Conservation (phyloP, 1,140 invertebrate genomes). For the Drosophila lini region DNA sequence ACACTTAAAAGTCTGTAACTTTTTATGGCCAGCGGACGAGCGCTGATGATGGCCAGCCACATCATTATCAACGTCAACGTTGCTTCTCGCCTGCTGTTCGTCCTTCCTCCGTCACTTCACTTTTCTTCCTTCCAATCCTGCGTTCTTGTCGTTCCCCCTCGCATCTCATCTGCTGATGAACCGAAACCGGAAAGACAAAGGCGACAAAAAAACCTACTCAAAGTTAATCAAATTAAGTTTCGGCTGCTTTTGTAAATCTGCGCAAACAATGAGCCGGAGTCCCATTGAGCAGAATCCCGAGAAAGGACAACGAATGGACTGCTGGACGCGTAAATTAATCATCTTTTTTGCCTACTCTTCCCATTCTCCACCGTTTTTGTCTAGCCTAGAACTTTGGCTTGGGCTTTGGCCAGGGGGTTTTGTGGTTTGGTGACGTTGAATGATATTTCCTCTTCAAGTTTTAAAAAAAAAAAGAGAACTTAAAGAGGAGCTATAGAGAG, state of each 20-base stretch:
- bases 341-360: constrained; percentile 59
- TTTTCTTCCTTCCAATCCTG: constrained; percentile 1
- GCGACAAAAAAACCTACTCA: constrained; percentile 56
- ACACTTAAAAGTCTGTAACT: constrained; percentile 69
- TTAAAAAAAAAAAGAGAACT: neutral
- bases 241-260: constrained; percentile 56
- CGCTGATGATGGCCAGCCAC: constrained; percentile 60
- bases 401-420: constrained; percentile 17
- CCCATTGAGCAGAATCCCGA: constrained; percentile 13
- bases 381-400: constrained; percentile 30
- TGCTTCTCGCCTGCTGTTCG: constrained; percentile 7
- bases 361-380: constrained; percentile 15
- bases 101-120: constrained; percentile 16
- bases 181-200: constrained; percentile 68
- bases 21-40: constrained; percentile 49
- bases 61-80: constrained; percentile 68
- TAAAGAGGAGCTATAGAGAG: neutral
- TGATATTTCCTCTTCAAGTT: constrained; percentile 24
- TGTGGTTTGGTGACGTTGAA: constrained; percentile 42
- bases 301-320: constrained; percentile 54
- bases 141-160: constrained; percentile 7
- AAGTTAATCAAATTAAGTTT: constrained; percentile 82
- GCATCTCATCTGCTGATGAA: constrained; percentile 55
- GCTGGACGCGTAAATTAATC: constrained; percentile 74
- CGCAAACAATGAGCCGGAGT: constrained; percentile 53